Percentiles rank a stretch among this genome's conserved stretches.
Evolutionary conservation across 2,797 vertebrate species (phyloP).

Genomic region (Sebastiscus albofasciatus): DNA sequence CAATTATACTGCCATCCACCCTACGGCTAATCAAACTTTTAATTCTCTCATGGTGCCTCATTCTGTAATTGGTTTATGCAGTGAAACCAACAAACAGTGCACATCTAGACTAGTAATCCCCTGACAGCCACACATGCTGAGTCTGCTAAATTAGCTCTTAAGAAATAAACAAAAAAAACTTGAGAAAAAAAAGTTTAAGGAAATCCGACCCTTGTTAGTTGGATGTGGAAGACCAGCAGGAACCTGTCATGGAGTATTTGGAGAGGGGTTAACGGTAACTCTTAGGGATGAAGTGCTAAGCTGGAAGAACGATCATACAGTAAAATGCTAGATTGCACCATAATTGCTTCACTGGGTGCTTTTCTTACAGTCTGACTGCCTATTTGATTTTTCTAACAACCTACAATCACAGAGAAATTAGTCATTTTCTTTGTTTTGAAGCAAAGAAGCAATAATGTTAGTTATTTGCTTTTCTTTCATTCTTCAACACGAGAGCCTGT

Average conservation of each 20-base stretch:
- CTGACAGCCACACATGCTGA: constrained; percentile 45
- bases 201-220: constrained; percentile 13
- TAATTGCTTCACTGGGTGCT: constrained; percentile 30
- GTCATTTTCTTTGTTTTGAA: constrained; percentile 26
- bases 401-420: constrained; percentile 13
- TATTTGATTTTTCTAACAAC: constrained; percentile 36
- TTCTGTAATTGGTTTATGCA: constrained; percentile 67
- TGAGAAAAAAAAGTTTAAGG: constrained; percentile 31
- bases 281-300: constrained; percentile 38
- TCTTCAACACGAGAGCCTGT: neutral
- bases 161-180: constrained; percentile 27
- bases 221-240: constrained; percentile 10
- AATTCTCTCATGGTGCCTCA: constrained; percentile 63
- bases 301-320: constrained; percentile 14
- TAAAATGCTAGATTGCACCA: constrained; percentile 38
- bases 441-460: neutral
- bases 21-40: constrained; percentile 60
- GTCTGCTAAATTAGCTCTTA: constrained; percentile 47
- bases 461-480: constrained; percentile 11
- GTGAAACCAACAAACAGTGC: constrained; percentile 58
- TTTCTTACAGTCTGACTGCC: constrained; percentile 14
- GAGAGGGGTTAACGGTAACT: constrained; percentile 37
- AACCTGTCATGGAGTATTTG: constrained; percentile 45
- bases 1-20: constrained; percentile 50
- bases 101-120: constrained; percentile 55